Evolutionary conservation across 2,888 invertebrate species (phyloP).

Genomic region (Mallateleia sp.): DNA sequence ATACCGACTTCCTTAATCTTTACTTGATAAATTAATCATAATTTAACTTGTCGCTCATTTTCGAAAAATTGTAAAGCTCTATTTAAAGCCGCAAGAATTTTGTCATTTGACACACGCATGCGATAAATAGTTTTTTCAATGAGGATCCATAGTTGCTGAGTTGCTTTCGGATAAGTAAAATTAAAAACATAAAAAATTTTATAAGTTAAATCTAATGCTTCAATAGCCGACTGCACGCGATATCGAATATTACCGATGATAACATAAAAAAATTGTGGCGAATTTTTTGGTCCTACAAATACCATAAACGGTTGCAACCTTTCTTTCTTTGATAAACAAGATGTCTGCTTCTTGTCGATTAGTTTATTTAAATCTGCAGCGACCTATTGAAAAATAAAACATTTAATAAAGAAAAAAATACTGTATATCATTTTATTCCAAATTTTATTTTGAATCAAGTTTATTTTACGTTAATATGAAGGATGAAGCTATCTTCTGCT

Average conservation of each 20-base stretch:
- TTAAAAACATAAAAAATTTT: not conserved
- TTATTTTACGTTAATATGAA: too few species aligned
- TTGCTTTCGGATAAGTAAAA: not conserved
- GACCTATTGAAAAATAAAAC: constrained; percentile 2
- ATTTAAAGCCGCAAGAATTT: not conserved
- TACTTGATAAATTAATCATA: too few species aligned
- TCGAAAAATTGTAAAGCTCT: not conserved
- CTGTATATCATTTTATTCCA: too few species aligned
- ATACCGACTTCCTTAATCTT: too few species aligned
- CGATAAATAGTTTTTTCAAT: too few species aligned
- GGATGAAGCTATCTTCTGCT: too few species aligned
- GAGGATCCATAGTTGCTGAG: not conserved
- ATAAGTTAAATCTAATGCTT: not conserved
- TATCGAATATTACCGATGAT: not conserved
- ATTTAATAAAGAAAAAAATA: too few species aligned
- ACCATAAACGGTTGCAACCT: not conserved
- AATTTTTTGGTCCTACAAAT: not conserved
- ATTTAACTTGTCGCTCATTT: too few species aligned
- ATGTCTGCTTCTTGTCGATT: not conserved
- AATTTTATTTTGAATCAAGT: too few species aligned
- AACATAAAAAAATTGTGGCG: not conserved
- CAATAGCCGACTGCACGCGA: not conserved
- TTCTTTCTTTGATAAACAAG: not conserved
- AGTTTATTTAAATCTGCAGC: not conserved
- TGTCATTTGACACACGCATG: too few species aligned